phyloP scores from a whole-genome alignment of 2,888 invertebrate species.

The Cephalotes varians region DNA sequence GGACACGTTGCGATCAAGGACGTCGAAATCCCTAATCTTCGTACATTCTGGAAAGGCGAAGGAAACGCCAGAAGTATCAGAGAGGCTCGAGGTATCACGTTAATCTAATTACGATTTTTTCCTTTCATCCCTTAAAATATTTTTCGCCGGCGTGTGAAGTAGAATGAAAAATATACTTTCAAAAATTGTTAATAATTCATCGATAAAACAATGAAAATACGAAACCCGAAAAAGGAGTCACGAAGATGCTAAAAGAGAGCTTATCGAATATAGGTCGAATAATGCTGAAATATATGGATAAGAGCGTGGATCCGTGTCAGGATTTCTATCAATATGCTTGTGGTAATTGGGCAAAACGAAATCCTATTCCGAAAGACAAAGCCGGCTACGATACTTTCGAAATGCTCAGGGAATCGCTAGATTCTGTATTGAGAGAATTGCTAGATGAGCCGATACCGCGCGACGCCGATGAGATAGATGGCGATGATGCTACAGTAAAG shows the following conservation, averaged over 20 bases:
- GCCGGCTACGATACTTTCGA: constrained; percentile 96
- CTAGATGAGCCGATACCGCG: constrained; percentile 87
- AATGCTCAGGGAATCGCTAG: constrained; percentile 93
- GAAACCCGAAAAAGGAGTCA: neutral
- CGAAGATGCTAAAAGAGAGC: neutral
- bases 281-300: constrained; percentile 93
- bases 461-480: constrained; percentile 62
- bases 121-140: neutral
- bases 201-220: neutral
- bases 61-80: constrained; percentile 88
- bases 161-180: neutral
- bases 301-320: constrained; percentile 90
- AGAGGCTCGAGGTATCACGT: constrained; percentile 86
- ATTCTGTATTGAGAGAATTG: constrained; percentile 89
- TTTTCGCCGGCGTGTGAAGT: neutral
- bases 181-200: neutral
- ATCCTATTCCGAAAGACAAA: constrained; percentile 96
- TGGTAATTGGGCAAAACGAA: constrained; percentile 94
- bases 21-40: constrained; percentile 58
- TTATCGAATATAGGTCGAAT: constrained; percentile 86
- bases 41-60: constrained; percentile 88
- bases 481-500: constrained; percentile 90
- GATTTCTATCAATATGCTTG: constrained; percentile 95
- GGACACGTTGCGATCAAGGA: constrained; percentile 23
- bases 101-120: neutral